Base-by-base conservation (phyloP, 2,797 vertebrate genomes). In the Staurois parvus region DNA sequence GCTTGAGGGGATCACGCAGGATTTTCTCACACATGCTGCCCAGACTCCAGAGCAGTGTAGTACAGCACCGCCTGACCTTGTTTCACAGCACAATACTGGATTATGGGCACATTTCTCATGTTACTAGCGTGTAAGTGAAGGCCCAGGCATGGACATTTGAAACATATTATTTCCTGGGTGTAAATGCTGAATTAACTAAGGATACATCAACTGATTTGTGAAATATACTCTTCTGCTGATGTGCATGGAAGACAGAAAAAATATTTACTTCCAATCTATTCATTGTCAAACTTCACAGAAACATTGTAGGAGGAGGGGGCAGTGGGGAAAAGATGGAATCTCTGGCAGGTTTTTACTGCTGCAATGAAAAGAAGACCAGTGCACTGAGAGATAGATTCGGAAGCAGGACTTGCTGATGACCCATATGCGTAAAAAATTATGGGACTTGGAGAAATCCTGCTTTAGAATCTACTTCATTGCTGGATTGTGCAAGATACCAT, bases 21-120 rank as follows among this genome's bases (percentile, higher is more conserved):
- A 91, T 92, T 94, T 92, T 87, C 85, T 86, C 62, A 76, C 88
- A 75, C 37, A 26, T 81, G 77, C 85, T 88, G 29, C 37, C 69
- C 34, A 42, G 8, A 32, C 45, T 19, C 0, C 30, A 1, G 42
- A 24, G 86, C 79, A 76, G 7, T 70, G 76, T 13, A 9, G 45
- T 67, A 45, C 0, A 1, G 75, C 42, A 84, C 80, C 76, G 48
- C 59, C 78, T 13, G 73, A 87, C 59, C 84, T 79, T 83, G 68
- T 80, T 79, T n/a, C 84, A 59, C 4, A 66, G 37, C 37, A 84
- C 28, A 0, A 0, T 32, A 0, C 1, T 7, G 67, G n/a, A 84
- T 32, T 72, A 28, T 4, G 0, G 40, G 37, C 30, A 68, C 21
- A 29, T 48, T 84, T 76, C 85, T 82, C 82, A 29, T 40, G 34